Conservation (phyloP, 2,888 invertebrate species). For the Onchidella celtica region DNA sequence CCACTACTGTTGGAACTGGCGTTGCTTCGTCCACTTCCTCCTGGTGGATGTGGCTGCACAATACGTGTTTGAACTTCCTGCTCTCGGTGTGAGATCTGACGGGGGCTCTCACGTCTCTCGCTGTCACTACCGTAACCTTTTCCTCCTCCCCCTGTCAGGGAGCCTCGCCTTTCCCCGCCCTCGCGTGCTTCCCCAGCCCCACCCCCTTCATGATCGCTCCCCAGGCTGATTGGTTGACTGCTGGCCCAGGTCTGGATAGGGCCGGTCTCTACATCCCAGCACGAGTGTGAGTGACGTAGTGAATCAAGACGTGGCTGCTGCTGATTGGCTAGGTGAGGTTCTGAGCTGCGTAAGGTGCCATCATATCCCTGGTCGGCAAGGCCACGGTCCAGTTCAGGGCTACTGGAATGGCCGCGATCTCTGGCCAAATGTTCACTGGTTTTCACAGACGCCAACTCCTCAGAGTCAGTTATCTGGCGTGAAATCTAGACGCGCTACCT, state of each 20-base stretch:
- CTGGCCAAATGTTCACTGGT: not conserved
- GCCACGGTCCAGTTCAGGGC: not conserved
- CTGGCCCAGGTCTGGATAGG: not conserved
- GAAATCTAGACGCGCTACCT: not conserved
- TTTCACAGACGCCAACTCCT: conserved; percentile 1
- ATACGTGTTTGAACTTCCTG: not conserved
- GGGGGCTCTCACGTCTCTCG: not conserved
- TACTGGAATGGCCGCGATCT: not conserved
- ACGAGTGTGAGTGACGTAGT: not conserved
- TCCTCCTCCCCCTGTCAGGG: not conserved
- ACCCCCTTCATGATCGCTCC: conserved; percentile 39
- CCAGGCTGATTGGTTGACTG: conserved; percentile 9
- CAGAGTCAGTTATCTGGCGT: not conserved
- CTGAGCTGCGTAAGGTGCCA: not conserved
- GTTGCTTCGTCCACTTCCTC: not conserved
- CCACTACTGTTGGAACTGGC: not conserved
- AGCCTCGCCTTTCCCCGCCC: conserved; percentile 1
- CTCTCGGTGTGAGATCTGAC: not conserved
- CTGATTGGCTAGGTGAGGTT: conserved; percentile 1
- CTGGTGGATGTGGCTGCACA: not conserved
- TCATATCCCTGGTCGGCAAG: not conserved
- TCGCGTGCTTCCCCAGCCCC: conserved; percentile 9
- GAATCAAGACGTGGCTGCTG: not conserved
- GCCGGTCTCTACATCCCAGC: not conserved
- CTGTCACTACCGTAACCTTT: not conserved